phyloP scores from a whole-genome alignment of 2,797 vertebrate genomes.

The Cirrhinus molitorella region DNA sequence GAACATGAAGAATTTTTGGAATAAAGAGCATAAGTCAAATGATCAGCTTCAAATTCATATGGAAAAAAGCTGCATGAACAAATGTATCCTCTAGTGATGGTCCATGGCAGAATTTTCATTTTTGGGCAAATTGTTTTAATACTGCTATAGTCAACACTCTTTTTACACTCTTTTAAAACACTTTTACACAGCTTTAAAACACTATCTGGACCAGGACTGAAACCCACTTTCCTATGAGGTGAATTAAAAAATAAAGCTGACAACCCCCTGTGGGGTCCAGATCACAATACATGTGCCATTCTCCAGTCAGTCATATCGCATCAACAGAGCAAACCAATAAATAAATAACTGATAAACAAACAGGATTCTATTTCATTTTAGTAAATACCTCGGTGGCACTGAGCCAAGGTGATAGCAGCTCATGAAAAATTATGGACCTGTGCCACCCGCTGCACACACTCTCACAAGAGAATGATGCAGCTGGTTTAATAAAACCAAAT shows the following conservation, averaged over 20 bases:
- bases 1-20: not conserved
- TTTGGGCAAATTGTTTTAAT: too few relatives aligned
- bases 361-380: not conserved
- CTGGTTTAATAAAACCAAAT: not conserved
- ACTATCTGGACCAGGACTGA: not conserved
- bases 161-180: too few relatives aligned
- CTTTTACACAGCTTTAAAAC: too few relatives aligned
- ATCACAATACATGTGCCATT: not conserved
- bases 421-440: not conserved
- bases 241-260: not conserved
- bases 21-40: not conserved
- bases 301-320: slow-evolving; percentile 14
- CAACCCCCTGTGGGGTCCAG: not conserved
- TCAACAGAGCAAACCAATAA: slow-evolving; percentile 25
- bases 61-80: not conserved
- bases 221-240: not conserved
- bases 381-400: not conserved
- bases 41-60: not conserved
- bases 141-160: not conserved
- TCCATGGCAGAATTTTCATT: too few relatives aligned
- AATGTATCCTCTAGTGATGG: too few relatives aligned
- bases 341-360: slow-evolving; percentile 9
- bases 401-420: not conserved
- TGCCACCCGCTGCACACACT: not conserved
- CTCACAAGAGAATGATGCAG: not conserved